A percentile compares a stretch with the other conserved stretches of the same genome.
These are phyloP conservation scores for Anabas testudineus DNA, from an alignment of 2,797 vertebrate genomes.

Conservation along the genomic window DNA sequence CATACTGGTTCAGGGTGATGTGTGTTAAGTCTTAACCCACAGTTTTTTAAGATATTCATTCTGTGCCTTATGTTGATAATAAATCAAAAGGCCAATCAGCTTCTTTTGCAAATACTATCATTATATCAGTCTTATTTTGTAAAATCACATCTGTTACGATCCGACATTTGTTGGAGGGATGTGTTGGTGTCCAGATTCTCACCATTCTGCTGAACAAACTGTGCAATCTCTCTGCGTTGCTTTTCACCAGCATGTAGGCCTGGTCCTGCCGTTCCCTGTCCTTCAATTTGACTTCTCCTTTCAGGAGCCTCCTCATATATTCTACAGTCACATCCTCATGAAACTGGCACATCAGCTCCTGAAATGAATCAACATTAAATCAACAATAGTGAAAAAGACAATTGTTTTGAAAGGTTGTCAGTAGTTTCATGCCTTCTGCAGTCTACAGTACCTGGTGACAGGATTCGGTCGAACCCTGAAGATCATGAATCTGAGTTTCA, in stretches of 20 bases:
- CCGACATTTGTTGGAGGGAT: no score
- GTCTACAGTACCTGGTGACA: conserved; percentile 69
- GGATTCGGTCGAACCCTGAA: conserved; percentile 42
- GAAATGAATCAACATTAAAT: conserved; percentile 11
- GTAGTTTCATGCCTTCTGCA: neutral
- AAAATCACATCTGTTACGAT: no score
- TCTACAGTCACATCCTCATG: conserved; percentile 86
- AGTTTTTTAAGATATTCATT: no score
- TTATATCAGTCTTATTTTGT: no score
- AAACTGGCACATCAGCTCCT: conserved; percentile 86
- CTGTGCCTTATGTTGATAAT: no score
- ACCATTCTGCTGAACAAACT: conserved; percentile 81
- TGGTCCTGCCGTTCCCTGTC: conserved; percentile 76
- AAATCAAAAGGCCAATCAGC: no score
- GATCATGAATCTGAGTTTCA: conserved; percentile 38
- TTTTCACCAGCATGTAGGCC: conserved; percentile 72
- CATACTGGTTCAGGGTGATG: no score
- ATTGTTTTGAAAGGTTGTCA: no score
- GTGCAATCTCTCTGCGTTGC: conserved; percentile 77
- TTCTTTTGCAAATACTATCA: no score
- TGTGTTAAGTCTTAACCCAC: no score
- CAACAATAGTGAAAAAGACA: neutral
- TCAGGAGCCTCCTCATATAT: conserved; percentile 88
- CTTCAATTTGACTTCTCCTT: conserved; percentile 84
- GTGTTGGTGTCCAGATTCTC: conserved; percentile 34